Base-by-base conservation (phyloP, 2,113 vertebrate species). In the Brachionichthys hirsutus region DNA sequence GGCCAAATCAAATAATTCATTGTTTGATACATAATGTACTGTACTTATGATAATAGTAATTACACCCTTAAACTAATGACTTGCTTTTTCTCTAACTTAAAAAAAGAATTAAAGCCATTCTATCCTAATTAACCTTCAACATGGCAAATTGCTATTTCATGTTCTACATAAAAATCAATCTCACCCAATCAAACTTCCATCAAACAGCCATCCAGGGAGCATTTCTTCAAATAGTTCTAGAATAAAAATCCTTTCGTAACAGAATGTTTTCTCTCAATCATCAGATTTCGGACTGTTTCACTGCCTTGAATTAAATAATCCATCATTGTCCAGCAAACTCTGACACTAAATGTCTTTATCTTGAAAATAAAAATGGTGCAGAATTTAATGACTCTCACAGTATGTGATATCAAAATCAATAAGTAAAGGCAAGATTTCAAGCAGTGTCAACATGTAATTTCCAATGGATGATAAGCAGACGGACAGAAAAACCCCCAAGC, bases 391-490 rank as follows among this genome's bases (percentile, higher is more conserved):
- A 56, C 35, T 60, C 20, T 41, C 20, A 19, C 12, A 54, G 12
- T 30, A n/a, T 38, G n/a, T n/a, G n/a, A n/a, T n/a, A n/a, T n/a
- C n/a, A 49, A 54, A 76, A 81, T 82, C 81, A 73, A 84, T 87
- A 66, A 62, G 24, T 35, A 62, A 80, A 54, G 41, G 53, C 44
- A 54, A 62, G 78, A 69, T 83, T 79, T 67, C 45, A 70, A 75
- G 46, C 19, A 3, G 56, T 77, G 79, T 83, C 71, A 77, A 82
- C 72, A 66, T 62, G 54, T 70, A 68, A 82, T 82, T 81, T 81
- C 77, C 70, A 75, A 70, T 34, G 11, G 20, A 38, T 61, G 83
- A 87, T 87, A 85, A 85, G 70, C 67, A 35, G 42, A 53, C 48
- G 57, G 61, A 62, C 17, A 54, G 75, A 72, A 82, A 81, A 68